These are phyloP conservation scores for Eilema depressum DNA, from an alignment of 2,888 invertebrate species.

Conservation along the genomic window DNA sequence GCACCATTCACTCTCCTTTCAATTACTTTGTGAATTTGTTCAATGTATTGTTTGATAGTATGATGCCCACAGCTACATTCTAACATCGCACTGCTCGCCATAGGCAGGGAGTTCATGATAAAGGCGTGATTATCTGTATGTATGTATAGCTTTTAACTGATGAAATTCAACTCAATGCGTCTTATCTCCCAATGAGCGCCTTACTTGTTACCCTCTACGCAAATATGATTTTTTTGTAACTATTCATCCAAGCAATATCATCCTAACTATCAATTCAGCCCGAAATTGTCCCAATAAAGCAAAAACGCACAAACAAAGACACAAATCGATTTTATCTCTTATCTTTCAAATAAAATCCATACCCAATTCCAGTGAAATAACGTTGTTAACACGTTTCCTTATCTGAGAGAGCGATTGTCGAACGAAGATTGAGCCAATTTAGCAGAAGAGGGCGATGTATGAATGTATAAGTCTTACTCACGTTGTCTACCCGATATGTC, in stretches of 20 bases:
- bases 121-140: too few relatives aligned
- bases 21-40: too few relatives aligned
- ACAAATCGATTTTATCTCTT: conserved; percentile 36
- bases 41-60: too few relatives aligned
- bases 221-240: background rate
- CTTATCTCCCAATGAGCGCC: too few relatives aligned
- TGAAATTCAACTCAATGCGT: too few relatives aligned
- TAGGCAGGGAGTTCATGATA: too few relatives aligned
- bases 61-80: too few relatives aligned
- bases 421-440: conserved; percentile 65
- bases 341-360: conserved; percentile 50
- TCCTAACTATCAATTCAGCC: background rate
- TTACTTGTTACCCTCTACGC: too few relatives aligned
- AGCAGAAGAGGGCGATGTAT: conserved; percentile 35
- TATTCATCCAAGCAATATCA: background rate
- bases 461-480: conserved; percentile 21
- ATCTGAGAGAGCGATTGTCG: conserved; percentile 52
- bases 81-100: too few relatives aligned
- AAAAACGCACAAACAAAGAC: conserved; percentile 30
- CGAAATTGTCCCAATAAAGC: conserved; percentile 11
- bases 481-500: background rate
- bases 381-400: conserved; percentile 49
- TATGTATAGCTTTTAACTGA: too few relatives aligned
- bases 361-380: conserved; percentile 40
- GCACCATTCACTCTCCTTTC: too few relatives aligned